phyloP scores from a whole-genome alignment of 1,140 invertebrate genomes.

The Zaprionus ghesquierei region DNA sequence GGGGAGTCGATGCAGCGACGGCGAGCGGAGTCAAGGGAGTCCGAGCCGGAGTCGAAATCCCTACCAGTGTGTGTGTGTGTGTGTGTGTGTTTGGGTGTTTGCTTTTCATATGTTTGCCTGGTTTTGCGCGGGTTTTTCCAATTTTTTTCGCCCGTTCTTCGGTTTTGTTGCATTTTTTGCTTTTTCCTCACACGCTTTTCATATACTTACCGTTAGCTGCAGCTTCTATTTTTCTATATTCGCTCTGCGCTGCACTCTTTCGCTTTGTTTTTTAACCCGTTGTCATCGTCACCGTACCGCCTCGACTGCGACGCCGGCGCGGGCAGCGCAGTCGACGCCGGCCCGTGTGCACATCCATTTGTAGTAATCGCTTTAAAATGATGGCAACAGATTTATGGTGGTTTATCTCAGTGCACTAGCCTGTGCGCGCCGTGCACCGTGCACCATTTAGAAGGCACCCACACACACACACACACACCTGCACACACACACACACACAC shows the following conservation, averaged over 20 bases:
- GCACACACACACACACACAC: constrained; percentile 8
- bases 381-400: constrained; percentile 82
- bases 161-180: not conserved
- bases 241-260: not conserved
- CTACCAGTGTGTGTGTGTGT: not conserved
- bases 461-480: constrained; percentile 19
- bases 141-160: not conserved
- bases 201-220: constrained; percentile 16
- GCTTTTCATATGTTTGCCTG: constrained; percentile 66
- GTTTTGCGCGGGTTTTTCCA: constrained; percentile 26
- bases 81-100: constrained; percentile 28
- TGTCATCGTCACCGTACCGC: constrained; percentile 51
- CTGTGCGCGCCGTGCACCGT: constrained; percentile 36
- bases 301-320: not conserved
- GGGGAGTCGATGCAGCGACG: not conserved
- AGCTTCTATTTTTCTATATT: constrained; percentile 10
- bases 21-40: constrained; percentile 3
- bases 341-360: constrained; percentile 78
- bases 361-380: constrained; percentile 82
- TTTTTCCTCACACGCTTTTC: constrained; percentile 9
- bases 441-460: constrained; percentile 48
- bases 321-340: constrained; percentile 10
- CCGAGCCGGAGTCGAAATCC: constrained; percentile 1
- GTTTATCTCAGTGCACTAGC: constrained; percentile 78
- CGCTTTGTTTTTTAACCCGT: constrained; percentile 35